These are phyloP conservation scores for Notodonta ziczac DNA, from an alignment of 2,888 invertebrate genomes.

Conservation along the genomic window DNA sequence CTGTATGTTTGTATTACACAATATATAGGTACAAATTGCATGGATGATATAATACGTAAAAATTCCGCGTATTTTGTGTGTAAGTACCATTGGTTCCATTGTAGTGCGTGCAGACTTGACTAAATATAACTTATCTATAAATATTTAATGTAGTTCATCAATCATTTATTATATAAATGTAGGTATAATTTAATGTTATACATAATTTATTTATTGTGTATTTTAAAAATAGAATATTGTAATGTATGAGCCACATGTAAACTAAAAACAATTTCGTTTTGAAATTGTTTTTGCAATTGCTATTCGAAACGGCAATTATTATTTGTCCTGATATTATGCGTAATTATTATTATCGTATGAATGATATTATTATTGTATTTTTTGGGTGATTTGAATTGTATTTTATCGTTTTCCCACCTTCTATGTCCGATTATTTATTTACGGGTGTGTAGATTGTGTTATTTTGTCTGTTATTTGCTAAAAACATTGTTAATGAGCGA, in stretches of 20 bases:
- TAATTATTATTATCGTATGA: neutral
- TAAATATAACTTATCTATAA: neutral
- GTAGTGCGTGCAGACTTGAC: too few species aligned
- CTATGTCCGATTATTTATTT: neutral
- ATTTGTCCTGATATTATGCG: neutral
- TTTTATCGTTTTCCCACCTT: neutral
- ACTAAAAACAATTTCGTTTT: too few species aligned
- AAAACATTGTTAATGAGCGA: neutral
- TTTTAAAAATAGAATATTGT: too few species aligned
- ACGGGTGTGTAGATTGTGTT: neutral
- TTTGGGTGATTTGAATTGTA: neutral
- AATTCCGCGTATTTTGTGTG: too few species aligned
- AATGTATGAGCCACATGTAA: too few species aligned
- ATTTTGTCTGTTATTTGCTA: neutral
- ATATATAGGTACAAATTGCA: too few species aligned
- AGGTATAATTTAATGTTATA: neutral
- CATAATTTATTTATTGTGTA: neutral
- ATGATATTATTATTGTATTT: slow-evolving; percentile 3
- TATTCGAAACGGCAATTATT: too few species aligned
- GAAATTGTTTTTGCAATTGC: too few species aligned
- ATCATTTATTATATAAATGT: neutral
- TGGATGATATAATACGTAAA: too few species aligned
- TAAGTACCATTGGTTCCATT: too few species aligned
- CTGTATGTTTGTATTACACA: too few species aligned
- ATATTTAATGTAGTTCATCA: slow-evolving; percentile 1